Base-by-base conservation (phyloP, 2,797 vertebrate genomes). In the Sebastes itinus region DNA sequence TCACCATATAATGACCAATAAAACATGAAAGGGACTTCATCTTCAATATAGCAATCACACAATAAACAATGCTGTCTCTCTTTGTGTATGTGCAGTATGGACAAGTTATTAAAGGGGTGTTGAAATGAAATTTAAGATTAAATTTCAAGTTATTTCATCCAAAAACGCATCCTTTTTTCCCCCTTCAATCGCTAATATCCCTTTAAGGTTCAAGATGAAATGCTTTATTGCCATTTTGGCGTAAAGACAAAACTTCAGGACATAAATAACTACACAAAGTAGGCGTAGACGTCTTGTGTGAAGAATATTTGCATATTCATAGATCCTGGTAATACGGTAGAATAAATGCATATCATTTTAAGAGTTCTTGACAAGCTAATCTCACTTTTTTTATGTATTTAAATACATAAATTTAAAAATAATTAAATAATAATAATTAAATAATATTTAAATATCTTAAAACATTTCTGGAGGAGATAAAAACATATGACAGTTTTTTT, bases 191-290 rank as follows among this genome's bases (percentile, higher is more conserved):
- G 4, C 3, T 20, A 52, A 52, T 0, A 49, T 49, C 46, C 18
- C 18, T 52, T 20, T 0, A 52, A 20, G 0, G 0, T n/a, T 52
- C 4, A 52, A 9, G 0, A 52, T 52, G 0, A 20, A 46, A 46
- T 46, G 14, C 42, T 46, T 46, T 46, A 16, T 16, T 46, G 42
- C 16, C 42, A 46, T 46, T 46, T 46, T 46, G 42, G 42, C 2
- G 1, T 16, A 46, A 46, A 52, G 1, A 52, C 49, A 52, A 54
- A 54, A 54, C 52, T 20, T 54, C 52, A 54, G 52, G 10, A 54
- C 0, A 11, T 22, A 54, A 54, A 54, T 23, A 12, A 54, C 52
- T n/a, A 52, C 16, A 49, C n/a, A n/a, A 54, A 22, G 38, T 42
- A 42, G 38, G n/a, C 25, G 25, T 25, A 54, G 10, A 54, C 4